Base-by-base conservation (phyloP, 2,888 invertebrate species). In the Sthenelais limicola region DNA sequence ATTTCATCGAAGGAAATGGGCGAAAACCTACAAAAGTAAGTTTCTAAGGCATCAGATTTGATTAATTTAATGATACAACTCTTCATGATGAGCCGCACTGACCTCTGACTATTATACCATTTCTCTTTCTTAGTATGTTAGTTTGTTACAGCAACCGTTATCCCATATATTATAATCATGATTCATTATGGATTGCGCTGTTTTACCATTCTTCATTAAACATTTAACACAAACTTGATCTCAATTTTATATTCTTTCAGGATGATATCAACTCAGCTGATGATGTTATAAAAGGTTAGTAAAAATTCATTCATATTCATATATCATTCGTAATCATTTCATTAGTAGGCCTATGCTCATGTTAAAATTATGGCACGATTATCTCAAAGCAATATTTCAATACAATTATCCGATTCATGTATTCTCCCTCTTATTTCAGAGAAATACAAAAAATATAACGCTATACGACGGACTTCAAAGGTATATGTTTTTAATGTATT, bases 11-110 rank as follows among this genome's bases (percentile, higher is more conserved):
- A 18, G 28, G 48, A 24, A 58, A 74, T 33, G 54, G 52, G 15
- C 51, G 70, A 35, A 76, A 76, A 74, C 76, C 76, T 32, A 24
- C 15, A n/a, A 76, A 74, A 70, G 76, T 72, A 62, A 26, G 54
- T 33, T 15, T 33, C n/a, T 18, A 21, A 26, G 24, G n/a, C 21
- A 9, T 24, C 7, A 43, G 48, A 51, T 24, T 3, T 54, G 12
- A 30, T 24, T 12, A n/a, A n/a, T n/a, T n/a, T n/a, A n/a, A n/a
- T n/a, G n/a, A n/a, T n/a, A n/a, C n/a, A n/a, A n/a, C n/a, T n/a
- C n/a, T n/a, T n/a, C n/a, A n/a, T n/a, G n/a, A n/a, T n/a, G n/a
- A n/a, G n/a, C n/a, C n/a, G n/a, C n/a, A n/a, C n/a, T n/a, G n/a
- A n/a, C n/a, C n/a, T n/a, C n/a, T n/a, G n/a, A n/a, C n/a, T n/a